Percentiles rank a stretch among this genome's conserved stretches.
These are phyloP conservation scores for Clarias magur DNA, from an alignment of 2,113 vertebrate genomes.

Conservation along the genomic window DNA sequence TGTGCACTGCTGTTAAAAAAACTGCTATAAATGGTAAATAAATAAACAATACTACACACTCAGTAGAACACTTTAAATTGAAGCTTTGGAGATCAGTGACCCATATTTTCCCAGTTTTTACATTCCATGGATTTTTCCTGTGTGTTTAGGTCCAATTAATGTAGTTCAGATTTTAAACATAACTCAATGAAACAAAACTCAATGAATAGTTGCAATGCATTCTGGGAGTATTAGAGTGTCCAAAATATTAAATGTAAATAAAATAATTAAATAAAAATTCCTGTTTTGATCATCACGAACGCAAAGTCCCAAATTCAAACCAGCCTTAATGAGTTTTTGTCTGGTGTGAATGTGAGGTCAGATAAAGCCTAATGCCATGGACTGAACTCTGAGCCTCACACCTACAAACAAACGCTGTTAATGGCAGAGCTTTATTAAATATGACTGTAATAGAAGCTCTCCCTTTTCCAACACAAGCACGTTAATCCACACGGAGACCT, in stretches of 20 bases:
- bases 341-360: conserved; percentile 78
- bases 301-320: conserved; percentile 72
- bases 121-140: background rate
- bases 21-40: no score
- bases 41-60: no score
- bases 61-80: no score
- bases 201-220: background rate
- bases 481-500: background rate
- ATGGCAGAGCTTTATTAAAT: background rate
- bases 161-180: background rate
- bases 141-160: background rate
- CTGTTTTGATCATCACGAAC: conserved; percentile 81
- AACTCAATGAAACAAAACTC: no score
- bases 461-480: background rate
- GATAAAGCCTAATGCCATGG: conserved; percentile 44
- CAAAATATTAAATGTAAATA: background rate
- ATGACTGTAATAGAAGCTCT: background rate
- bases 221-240: background rate
- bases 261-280: conserved; percentile 74
- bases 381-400: conserved; percentile 29
- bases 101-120: background rate
- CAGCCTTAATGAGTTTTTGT: conserved; percentile 78
- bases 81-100: no score
- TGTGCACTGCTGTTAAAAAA: no score
- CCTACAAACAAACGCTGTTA: background rate